Percentiles rank a stretch among this genome's conserved stretches.
phyloP scores from a whole-genome alignment of 2,113 vertebrate genomes.

The Trogon melanurus region DNA sequence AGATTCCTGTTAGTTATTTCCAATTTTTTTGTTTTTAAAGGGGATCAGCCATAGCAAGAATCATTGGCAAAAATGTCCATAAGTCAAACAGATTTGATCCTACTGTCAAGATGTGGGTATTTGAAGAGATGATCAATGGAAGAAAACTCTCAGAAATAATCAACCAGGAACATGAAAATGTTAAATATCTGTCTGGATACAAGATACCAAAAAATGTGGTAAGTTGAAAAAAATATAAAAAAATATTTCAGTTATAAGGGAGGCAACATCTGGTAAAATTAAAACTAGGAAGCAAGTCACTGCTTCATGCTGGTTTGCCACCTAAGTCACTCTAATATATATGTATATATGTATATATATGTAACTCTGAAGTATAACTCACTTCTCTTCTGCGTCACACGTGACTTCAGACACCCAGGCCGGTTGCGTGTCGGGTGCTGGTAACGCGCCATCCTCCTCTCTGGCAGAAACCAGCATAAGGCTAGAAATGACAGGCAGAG shows the following conservation, averaged over 20 bases:
- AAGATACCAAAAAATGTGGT: constrained; percentile 84
- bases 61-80: constrained; percentile 82
- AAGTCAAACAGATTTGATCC: constrained; percentile 79
- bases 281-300: neutral
- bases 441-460: neutral
- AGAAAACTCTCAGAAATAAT: constrained; percentile 85
- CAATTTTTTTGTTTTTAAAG: constrained; percentile 43
- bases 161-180: constrained; percentile 84
- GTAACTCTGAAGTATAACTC: neutral
- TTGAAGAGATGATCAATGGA: constrained; percentile 80
- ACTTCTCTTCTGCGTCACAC: neutral
- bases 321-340: neutral
- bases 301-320: neutral
- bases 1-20: neutral
- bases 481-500: neutral
- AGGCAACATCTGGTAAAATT: neutral
- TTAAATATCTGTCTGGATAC: constrained; percentile 86
- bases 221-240: neutral
- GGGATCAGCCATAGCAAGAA: constrained; percentile 85
- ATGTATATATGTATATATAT: neutral
- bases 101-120: constrained; percentile 87
- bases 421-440: neutral
- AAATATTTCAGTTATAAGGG: neutral
- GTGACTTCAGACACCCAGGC: neutral
- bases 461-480: neutral